Evolutionary conservation across 2,797 vertebrate genomes (phyloP), one percentile per base, ranked within the genome.

Genomic region (Pelodytes ibericus): DNA sequence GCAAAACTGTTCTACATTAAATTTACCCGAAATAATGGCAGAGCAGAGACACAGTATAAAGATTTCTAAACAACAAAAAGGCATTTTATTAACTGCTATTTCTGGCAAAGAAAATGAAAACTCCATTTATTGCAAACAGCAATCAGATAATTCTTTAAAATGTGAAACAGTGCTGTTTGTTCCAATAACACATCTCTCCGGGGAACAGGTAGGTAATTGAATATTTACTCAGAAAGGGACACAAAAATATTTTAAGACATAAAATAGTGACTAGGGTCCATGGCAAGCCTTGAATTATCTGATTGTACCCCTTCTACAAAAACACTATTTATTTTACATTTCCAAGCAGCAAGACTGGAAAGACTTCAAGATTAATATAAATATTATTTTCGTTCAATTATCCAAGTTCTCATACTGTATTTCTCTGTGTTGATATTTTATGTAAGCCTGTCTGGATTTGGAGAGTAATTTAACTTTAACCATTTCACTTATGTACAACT

Each of bases 221-320:
- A 15, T 67, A 74, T 74, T 74, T 74, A 74, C 72, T 74, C 72
- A 67, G 26, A 59, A 67, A 57, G 25, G 66, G 72, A 60, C 72
- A 74, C 53, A 26, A 67, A 59, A 47, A 49, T 59, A 67, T 60
- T 58, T 60, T 36, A 31, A 25, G 53, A 33, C 18, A 31, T 30
- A 66, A 74, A 74, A 66, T 74, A 33, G 25, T 74, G 33, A 65
- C 36, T 18, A 26, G 47, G 18, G 31, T 56, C 41, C 5, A 30
- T 47, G 25, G 49, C 49, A 65, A 44, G 18, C 10, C 15, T 24
- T 39, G 36, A 66, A 58, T 66, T 47, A 74, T 74, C 49, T 30
- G 26, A 71, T 71, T 62, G 70, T 56, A 26, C 49, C 6, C 16
- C n/a, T 51, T 16, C 22, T 30, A 58, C 15, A 31, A 25, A 15